phyloP scores from a whole-genome alignment of 2,797 vertebrate genomes.

The Buceros bicornis region DNA sequence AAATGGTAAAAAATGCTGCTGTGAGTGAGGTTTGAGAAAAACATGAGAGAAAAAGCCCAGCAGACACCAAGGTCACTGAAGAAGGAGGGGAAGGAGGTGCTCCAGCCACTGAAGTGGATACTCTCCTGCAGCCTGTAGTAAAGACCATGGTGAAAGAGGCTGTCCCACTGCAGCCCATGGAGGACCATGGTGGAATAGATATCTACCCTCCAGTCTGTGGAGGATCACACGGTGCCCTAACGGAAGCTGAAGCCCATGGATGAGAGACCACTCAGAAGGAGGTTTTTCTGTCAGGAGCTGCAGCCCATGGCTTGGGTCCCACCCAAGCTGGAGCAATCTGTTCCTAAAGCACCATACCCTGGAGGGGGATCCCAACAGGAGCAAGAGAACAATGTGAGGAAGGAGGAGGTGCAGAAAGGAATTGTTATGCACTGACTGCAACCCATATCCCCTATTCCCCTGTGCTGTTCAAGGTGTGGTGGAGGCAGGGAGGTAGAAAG shows the following conservation, averaged over 20 bases:
- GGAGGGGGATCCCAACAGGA: background rate
- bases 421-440: background rate
- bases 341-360: background rate
- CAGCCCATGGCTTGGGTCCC: background rate
- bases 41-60: background rate
- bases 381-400: background rate
- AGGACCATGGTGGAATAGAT: background rate
- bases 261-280: background rate
- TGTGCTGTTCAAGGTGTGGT: accelerated
- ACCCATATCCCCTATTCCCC: background rate
- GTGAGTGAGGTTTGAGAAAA: background rate
- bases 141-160: background rate
- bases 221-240: background rate
- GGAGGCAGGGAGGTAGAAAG: background rate
- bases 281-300: background rate
- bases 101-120: background rate
- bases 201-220: background rate
- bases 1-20: background rate
- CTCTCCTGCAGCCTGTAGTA: background rate
- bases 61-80: background rate
- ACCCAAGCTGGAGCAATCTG: background rate
- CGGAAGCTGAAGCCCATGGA: background rate
- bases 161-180: background rate
- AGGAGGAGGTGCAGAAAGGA: background rate
- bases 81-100: background rate